Base-by-base conservation (phyloP, 2,797 vertebrate species). In the Hyperoplus lanceolatus region DNA sequence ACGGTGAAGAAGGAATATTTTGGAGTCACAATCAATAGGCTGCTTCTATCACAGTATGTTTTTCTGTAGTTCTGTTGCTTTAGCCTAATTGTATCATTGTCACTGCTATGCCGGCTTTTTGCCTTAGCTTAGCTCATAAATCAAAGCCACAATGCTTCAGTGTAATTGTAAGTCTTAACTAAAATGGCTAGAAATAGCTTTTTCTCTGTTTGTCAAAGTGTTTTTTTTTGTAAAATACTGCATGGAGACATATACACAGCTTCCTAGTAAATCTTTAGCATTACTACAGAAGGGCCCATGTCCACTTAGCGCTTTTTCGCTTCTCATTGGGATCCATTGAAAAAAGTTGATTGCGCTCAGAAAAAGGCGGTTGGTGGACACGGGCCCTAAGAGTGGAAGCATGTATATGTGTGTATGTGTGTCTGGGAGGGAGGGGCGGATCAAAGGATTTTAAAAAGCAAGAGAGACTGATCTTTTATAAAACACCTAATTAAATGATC, bases 11-110 rank as follows among this genome's bases (percentile, higher is more conserved):
- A 71, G 59, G 56, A 90, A 70, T 58, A 50, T 63, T 73, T 71
- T 81, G 59, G 78, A 80, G 86, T 90, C 91, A 90, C 91, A 92
- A 92, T 88, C 89, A 92, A 89, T 90, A 90, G 88, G 91, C 90
- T 92, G 91, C 90, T 88, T 90, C 72, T 81, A 49, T 80, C 75
- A 80, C 29, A 29, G 29, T 50, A 71, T 84, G 55, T 82, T 77
- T 60, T 55, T 79, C 11, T 74, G 46, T n/a, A 51, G 64, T 86
- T 84, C 41, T 82, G 50, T 83, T 77, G 48, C 38, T 75, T 63
- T 21, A 29, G 29, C 29, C 29, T 74, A 8, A 18, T 67, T 84
- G 69, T 77, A 70, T 84, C 58, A 48, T 76, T 46, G 57, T 70
- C 51, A 46, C 16, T 73, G 81, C 86, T 81, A 67, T 54, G 53